Conservation (phyloP, 2,888 invertebrate species). For the Apotomis capreana region DNA sequence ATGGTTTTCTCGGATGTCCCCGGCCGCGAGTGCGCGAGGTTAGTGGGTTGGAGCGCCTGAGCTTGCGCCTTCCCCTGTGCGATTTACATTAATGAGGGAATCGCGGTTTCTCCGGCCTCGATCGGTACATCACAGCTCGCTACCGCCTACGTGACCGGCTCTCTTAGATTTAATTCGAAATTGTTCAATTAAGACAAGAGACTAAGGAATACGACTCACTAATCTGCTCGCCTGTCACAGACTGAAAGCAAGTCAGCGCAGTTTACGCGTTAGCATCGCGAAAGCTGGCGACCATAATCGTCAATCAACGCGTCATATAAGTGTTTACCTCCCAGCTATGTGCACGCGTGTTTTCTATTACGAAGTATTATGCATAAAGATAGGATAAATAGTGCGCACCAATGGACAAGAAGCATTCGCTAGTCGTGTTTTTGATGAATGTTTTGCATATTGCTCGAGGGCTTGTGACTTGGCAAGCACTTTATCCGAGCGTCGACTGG, state of each 20-base stretch:
- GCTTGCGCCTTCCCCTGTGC: conserved; percentile 56
- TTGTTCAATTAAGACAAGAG: conserved; percentile 62
- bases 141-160: conserved; percentile 64
- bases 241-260: conserved; percentile 43
- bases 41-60: conserved; percentile 71
- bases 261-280: conserved; percentile 46
- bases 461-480: conserved; percentile 41
- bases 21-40: conserved; percentile 66
- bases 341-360: conserved; percentile 25
- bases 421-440: conserved; percentile 45
- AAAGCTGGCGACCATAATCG: conserved; percentile 52
- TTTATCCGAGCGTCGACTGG: conserved; percentile 33
- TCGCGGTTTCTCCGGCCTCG: conserved; percentile 73
- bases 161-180: conserved; percentile 59
- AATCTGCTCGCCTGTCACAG: conserved; percentile 51
- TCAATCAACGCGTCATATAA: conserved; percentile 48
- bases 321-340: conserved; percentile 26
- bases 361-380: conserved; percentile 40
- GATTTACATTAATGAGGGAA: conserved; percentile 76
- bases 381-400: conserved; percentile 40
- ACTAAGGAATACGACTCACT: conserved; percentile 52
- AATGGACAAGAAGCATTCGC: conserved; percentile 38
- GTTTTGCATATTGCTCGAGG: conserved; percentile 44
- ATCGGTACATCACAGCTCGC: conserved; percentile 61
- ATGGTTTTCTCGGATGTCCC: conserved; percentile 56